Conservation (phyloP, 1,140 invertebrate species). For the Nephila pilipes region DNA sequence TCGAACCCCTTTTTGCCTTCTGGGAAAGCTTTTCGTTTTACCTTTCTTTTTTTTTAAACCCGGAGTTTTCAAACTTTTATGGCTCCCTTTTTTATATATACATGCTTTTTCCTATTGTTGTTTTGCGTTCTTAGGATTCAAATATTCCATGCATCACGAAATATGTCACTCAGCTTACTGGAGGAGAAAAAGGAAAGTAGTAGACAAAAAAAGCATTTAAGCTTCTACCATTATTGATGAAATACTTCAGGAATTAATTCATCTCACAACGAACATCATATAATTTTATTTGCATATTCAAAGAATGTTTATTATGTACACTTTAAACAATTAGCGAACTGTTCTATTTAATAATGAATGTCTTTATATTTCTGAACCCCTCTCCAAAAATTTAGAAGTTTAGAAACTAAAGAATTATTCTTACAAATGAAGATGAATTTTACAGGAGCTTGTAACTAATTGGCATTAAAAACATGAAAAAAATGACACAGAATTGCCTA, state of each 20-base stretch:
- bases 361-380: too few relatives aligned
- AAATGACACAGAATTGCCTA: too few relatives aligned
- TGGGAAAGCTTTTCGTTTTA: conserved; percentile 72
- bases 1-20: conserved; percentile 71
- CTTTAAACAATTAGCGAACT: too few relatives aligned
- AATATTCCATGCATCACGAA: conserved; percentile 71
- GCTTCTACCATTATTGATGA: background rate
- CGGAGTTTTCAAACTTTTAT: conserved; percentile 72
- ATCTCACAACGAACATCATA: too few relatives aligned
- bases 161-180: conserved; percentile 56
- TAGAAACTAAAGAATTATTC: too few relatives aligned
- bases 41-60: conserved; percentile 50
- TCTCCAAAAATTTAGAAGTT: too few relatives aligned
- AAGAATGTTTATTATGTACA: too few relatives aligned
- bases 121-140: conserved; percentile 62
- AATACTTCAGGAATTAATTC: background rate
- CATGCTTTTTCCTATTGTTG: conserved; percentile 23
- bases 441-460: too few relatives aligned
- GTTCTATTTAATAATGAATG: too few relatives aligned
- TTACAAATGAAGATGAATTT: too few relatives aligned
- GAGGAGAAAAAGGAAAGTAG: background rate
- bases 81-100: conserved; percentile 21
- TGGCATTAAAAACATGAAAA: too few relatives aligned
- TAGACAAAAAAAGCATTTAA: conserved; percentile 49
- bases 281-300: too few relatives aligned